A percentile compares a stretch with the other conserved stretches of the same genome.
phyloP scores from a whole-genome alignment of 2,888 invertebrate species.

The Oasisia sp. region DNA sequence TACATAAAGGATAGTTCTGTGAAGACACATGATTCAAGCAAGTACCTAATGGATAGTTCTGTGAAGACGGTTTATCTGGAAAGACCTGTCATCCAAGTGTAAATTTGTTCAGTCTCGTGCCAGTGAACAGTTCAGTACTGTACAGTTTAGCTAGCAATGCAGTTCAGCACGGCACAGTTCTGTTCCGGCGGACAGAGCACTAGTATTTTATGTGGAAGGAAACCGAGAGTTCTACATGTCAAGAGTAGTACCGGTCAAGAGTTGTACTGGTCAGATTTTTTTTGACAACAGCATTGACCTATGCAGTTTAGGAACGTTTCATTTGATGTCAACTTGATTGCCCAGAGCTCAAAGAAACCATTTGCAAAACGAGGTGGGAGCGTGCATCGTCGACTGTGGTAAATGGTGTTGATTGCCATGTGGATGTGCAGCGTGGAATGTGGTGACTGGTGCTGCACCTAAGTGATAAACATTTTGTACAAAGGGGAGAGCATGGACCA shows the following conservation, averaged over 20 bases:
- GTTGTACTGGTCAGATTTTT: background rate
- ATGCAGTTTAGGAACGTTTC: background rate
- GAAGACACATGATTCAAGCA: too few relatives aligned
- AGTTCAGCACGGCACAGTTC: too few relatives aligned
- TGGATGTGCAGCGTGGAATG: background rate
- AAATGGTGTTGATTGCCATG: background rate
- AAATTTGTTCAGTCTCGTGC: background rate
- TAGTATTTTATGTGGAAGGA: background rate
- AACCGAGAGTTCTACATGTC: background rate
- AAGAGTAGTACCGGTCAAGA: background rate
- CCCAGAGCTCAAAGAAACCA: constrained; percentile 3
- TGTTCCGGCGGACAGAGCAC: background rate
- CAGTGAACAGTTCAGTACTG: background rate
- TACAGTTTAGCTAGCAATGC: too few relatives aligned
- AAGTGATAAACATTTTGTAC: constrained; percentile 6
- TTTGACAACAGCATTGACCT: background rate
- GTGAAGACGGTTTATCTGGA: background rate
- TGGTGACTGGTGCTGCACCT: background rate
- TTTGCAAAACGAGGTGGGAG: background rate
- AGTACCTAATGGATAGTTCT: too few relatives aligned
- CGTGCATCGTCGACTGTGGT: background rate
- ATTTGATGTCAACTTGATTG: background rate
- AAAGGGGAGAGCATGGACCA: background rate
- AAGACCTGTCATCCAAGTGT: background rate
- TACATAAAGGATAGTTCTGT: too few relatives aligned